phyloP scores from a whole-genome alignment of 37 sponge, comb jelly and placozoan species.

The Ianthella basta region DNA sequence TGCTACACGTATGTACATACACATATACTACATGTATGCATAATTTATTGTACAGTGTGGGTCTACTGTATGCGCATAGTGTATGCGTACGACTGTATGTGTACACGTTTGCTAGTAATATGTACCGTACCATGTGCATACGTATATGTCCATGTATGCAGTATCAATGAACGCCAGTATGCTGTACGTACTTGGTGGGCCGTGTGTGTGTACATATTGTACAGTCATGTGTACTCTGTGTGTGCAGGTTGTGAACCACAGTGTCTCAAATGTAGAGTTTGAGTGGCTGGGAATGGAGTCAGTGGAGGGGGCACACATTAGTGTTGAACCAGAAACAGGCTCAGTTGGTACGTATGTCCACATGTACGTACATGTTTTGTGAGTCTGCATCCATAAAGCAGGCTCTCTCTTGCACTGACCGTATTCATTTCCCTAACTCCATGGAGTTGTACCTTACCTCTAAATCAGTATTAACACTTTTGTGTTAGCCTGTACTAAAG shows the following conservation, averaged over 20 bases:
- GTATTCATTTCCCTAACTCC: no score
- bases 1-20: no score
- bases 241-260: slow-evolving; percentile 64
- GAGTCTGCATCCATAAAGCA: no score
- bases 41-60: no score
- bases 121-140: no score
- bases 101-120: neutral
- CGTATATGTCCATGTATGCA: no score
- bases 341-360: slow-evolving; percentile 39
- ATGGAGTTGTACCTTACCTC: no score
- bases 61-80: slow-evolving; percentile 7
- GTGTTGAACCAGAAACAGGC: slow-evolving; percentile 48
- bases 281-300: slow-evolving; percentile 36
- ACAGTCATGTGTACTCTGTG: neutral
- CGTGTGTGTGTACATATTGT: neutral
- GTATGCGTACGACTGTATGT: neutral
- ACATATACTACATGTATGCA: no score
- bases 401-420: no score
- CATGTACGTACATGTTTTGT: neutral
- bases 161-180: no score
- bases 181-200: no score
- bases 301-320: slow-evolving; percentile 11
- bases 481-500: neutral
- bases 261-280: slow-evolving; percentile 43
- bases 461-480: neutral